Evolutionary conservation across 2,888 invertebrate genomes (phyloP), one percentile per base, ranked within the genome.

Genomic region (Scaptomyza tumidula): DNA sequence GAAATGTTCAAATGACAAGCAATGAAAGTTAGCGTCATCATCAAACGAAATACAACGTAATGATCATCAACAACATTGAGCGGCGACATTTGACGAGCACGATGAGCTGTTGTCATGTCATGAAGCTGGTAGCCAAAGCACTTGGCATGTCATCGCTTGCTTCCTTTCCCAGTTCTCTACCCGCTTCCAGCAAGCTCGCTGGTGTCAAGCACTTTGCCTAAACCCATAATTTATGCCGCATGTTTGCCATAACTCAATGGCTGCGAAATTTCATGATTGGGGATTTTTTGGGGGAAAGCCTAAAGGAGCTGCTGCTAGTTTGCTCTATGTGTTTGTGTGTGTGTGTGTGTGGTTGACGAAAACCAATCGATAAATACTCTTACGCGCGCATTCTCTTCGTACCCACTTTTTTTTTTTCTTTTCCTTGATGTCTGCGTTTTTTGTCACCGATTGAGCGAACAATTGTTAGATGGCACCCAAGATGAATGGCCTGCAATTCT

Each of bases 171-270:
- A n/a, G n/a, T 37, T n/a, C n/a, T 1, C 37, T n/a, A 1, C 39
- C 14, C 39, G 13, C 39, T 13, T 9, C 9, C 65, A 58, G 35
- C 67, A 53, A 43, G 44, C 63, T 44, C 33, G 2, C 60, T 68
- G 64, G 71, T 79, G 72, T 67, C 73, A 65, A 64, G 70, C 78
- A 70, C 65, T 76, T 53, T 74, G 70, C 79, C 72, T 60, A 69
- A 81, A 64, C 76, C 75, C 81, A 86, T 88, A 88, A 85, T 88
- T 85, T 85, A 88, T 85, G 84, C 86, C 79, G 81, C 86, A 88
- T 85, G 86, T 79, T 85, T 88, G 81, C 86, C 88, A 85, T 85
- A 85, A 85, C 86, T 85, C 85, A 85, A 86, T 88, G 86, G 78
- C 78, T 57, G 48, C 59, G 64, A 74, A 71, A 59, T 73, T 69